These are phyloP conservation scores for Diorhabda sublineata DNA, from an alignment of 1,140 invertebrate genomes.

Conservation along the genomic window DNA sequence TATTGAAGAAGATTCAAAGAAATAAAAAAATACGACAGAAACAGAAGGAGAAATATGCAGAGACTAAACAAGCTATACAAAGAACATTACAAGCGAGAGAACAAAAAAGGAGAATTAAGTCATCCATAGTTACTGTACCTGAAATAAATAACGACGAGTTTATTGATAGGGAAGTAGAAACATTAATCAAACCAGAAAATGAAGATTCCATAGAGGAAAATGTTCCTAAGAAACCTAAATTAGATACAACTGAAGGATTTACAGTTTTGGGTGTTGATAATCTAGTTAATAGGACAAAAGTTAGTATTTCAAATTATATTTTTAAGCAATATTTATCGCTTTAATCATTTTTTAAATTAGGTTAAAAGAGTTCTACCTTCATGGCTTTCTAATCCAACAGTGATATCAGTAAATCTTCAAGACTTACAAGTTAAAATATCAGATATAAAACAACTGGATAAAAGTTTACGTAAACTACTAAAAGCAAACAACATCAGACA, in stretches of 20 bases:
- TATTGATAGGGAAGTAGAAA: slow-evolving; percentile 25
- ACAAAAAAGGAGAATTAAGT: slow-evolving; percentile 27
- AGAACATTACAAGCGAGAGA: slow-evolving; percentile 27
- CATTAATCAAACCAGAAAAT: slow-evolving; percentile 8
- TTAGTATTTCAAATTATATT: slow-evolving; percentile 13
- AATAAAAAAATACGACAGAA: slow-evolving; percentile 35
- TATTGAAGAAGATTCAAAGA: slow-evolving; percentile 36
- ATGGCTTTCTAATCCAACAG: slow-evolving; percentile 79
- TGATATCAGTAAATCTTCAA: slow-evolving; percentile 68
- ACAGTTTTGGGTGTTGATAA: slow-evolving; percentile 39
- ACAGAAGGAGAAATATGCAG: slow-evolving; percentile 29
- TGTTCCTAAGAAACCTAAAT: slow-evolving; percentile 25
- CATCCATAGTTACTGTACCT: slow-evolving; percentile 24
- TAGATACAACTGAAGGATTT: slow-evolving; percentile 33
- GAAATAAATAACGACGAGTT: slow-evolving; percentile 29
- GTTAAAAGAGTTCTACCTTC: slow-evolving; percentile 67
- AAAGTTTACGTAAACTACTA: slow-evolving; percentile 60
- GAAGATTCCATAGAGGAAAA: slow-evolving; percentile 22
- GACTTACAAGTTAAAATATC: slow-evolving; percentile 57
- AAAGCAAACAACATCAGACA: slow-evolving; percentile 68
- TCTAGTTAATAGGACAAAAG: slow-evolving; percentile 34
- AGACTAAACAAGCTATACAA: slow-evolving; percentile 23
- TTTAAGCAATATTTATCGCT: too few species aligned
- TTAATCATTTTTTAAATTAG: slow-evolving; percentile 18
- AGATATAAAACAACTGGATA: slow-evolving; percentile 58